Base-by-base conservation (phyloP, 2,797 vertebrate species). In the Siniperca scherzeri region DNA sequence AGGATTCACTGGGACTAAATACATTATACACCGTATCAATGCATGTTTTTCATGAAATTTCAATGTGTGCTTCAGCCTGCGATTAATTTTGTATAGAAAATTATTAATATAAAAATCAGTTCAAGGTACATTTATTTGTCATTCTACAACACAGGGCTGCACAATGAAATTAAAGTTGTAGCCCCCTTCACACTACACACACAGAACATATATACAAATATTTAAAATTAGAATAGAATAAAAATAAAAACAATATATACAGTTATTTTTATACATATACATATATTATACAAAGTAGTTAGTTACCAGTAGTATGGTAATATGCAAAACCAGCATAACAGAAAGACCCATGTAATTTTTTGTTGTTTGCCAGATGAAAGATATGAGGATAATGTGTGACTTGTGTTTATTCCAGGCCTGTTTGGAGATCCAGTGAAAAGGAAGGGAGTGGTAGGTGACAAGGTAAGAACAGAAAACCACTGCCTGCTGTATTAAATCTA, bases 401-500 rank as follows among this genome's bases (percentile, higher is more conserved):
- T 7, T 70, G 2, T 69, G 0, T 74, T 72, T 56, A 10, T 85
- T 78, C 7, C 81, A 99, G 98, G 98, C 22, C 91, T 99, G 44
- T 97, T 96, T 66, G 98, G 97, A 69, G 98, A 99, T 84, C 95
- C 95, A 3, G 92, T 74, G 70, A 99, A 98, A 91, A 93, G 97
- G 88, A 99, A 97, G 83, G 96, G 94, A 30, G 93, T 98, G 7
- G 96, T 99, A 61, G 94, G 96, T 56, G 98, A 99, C 92, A 97
- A 98, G 94, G 98, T 99, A n/a, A 66, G 66, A 19, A 30, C 10
- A 74, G 56, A 77, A 21, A 21, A 4, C 2, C 7, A 4, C 21
- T 7, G 11, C 5, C 1, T 2, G 10, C 50, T 55, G 1, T 14
- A 4, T 50, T 52, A 3, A 19, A n/a, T 74, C 7, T 36, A 0